Evolutionary conservation across 2,888 invertebrate genomes (phyloP).

Genomic region (Scaptodrosophila latifasciaeformis): DNA sequence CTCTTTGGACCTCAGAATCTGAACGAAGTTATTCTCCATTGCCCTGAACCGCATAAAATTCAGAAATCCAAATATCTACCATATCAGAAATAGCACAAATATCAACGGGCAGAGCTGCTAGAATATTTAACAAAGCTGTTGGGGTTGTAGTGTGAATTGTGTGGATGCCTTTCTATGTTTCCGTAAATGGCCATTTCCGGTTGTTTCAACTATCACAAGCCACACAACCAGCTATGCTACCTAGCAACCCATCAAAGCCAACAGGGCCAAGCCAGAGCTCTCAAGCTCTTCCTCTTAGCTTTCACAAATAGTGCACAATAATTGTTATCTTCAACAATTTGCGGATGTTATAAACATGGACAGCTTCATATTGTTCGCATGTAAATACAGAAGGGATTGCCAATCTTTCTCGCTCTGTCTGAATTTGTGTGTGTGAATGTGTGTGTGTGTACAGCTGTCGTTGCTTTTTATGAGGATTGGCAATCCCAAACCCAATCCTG

Average conservation of each 20-base stretch:
- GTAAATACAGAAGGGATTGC: slow-evolving; percentile 47
- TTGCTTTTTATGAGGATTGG: slow-evolving; percentile 51
- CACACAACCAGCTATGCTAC: background rate
- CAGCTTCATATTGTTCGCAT: slow-evolving; percentile 64
- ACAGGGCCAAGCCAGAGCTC: too few species aligned
- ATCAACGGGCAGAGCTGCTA: too few species aligned
- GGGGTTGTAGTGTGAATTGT: too few species aligned
- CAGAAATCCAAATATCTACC: slow-evolving; percentile 5
- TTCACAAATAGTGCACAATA: slow-evolving; percentile 60
- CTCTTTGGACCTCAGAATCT: too few species aligned
- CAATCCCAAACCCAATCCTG: too few species aligned
- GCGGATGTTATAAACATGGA: slow-evolving; percentile 64
- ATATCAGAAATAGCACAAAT: too few species aligned
- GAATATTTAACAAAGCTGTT: too few species aligned
- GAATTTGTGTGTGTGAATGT: slow-evolving; percentile 10
- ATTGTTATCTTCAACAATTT: slow-evolving; percentile 68
- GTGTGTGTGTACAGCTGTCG: slow-evolving; percentile 49
- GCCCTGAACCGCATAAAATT: background rate
- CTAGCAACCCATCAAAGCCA: too few species aligned
- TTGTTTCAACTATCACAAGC: slow-evolving; percentile 42
- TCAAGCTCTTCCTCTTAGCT: slow-evolving; percentile 23
- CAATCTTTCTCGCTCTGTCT: slow-evolving; percentile 14
- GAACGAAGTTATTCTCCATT: too few species aligned
- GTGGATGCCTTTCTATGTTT: slow-evolving; percentile 38
- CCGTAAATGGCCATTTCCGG: slow-evolving; percentile 63